These are phyloP conservation scores for Ornithoptera alexandrae DNA, from an alignment of 2,888 invertebrate species.

Conservation along the genomic window DNA sequence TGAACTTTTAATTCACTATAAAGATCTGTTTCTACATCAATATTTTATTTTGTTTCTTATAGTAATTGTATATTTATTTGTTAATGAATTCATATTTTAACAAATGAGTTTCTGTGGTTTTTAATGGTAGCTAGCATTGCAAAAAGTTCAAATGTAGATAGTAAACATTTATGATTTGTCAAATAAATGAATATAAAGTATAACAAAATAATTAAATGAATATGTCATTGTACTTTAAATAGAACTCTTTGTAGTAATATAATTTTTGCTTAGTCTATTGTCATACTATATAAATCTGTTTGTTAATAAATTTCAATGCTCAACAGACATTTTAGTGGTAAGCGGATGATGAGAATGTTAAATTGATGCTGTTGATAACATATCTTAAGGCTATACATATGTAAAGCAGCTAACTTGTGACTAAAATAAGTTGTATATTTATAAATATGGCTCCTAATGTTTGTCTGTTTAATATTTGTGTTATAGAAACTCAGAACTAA, in stretches of 20 bases:
- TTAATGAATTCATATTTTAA: conserved; percentile 2
- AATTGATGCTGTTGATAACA: conserved; percentile 37
- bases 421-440: conserved; percentile 20
- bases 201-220: neutral
- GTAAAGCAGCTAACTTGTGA: conserved; percentile 35
- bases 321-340: conserved; percentile 24
- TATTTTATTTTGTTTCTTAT: neutral
- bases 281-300: neutral
- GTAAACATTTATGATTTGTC: neutral
- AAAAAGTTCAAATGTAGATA: neutral
- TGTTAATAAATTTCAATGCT: conserved; percentile 10
- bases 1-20: neutral
- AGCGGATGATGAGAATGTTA: conserved; percentile 31
- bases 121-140: neutral
- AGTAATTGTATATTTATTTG: neutral
- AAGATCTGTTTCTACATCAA: too few species aligned
- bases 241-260: neutral
- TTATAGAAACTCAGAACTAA: neutral
- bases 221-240: neutral
- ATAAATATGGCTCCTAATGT: conserved; percentile 10
- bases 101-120: neutral
- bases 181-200: neutral
- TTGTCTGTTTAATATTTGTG: conserved; percentile 1
- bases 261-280: neutral
- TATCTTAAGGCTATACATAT: conserved; percentile 37